Base-by-base conservation (phyloP, 2,888 invertebrate genomes). In the Empis livida region DNA sequence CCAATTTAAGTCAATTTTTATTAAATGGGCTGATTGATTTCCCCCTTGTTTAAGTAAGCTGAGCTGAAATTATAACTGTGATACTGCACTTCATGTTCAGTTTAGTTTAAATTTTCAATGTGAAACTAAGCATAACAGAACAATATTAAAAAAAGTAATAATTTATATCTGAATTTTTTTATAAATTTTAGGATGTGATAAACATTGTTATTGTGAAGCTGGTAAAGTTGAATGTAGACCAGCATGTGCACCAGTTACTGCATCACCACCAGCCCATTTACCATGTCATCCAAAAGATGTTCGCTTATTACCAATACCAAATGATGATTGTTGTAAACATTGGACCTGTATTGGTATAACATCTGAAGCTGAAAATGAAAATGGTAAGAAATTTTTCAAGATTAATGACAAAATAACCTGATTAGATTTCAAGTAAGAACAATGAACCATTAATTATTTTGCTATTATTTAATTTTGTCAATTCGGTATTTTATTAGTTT, bases 151-250 rank as follows among this genome's bases (percentile, higher is more conserved):
- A n/a, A n/a, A n/a, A n/a, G n/a, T n/a, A n/a, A n/a, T n/a, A n/a
- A 40, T 20, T 40, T 40, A 20, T 41, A 38, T n/a, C n/a, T n/a
- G n/a, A n/a, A 38, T 38, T 38, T 38, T 14, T 5, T 11, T 2
- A 37, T 39, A 17, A 16, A 10, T 11, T 20, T 42, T 52, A 67
- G 87, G 90, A 44, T 93, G 92, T 60, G 87, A 90, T 52, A 78
- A 84, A 55, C 77, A 84, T 55, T 93, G 92, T 61, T 88, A 82
- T 63, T 93, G 92, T 61, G 88, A 91, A 64, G 82, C 84, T 65
- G 90, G 92, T 14, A 86, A 84, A 54, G 75, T 93, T 15, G 84
- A 89, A 51, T 93, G 93, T 59, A 82, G 85, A 54, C 80, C 82
- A 35, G 78, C 81, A 13, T 93, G 93, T 68, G 78, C 84, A 2